A percentile compares a stretch with the other conserved stretches of the same genome.
These are phyloP conservation scores for Hedya salicella DNA, from an alignment of 2,888 invertebrate species.

Conservation along the genomic window DNA sequence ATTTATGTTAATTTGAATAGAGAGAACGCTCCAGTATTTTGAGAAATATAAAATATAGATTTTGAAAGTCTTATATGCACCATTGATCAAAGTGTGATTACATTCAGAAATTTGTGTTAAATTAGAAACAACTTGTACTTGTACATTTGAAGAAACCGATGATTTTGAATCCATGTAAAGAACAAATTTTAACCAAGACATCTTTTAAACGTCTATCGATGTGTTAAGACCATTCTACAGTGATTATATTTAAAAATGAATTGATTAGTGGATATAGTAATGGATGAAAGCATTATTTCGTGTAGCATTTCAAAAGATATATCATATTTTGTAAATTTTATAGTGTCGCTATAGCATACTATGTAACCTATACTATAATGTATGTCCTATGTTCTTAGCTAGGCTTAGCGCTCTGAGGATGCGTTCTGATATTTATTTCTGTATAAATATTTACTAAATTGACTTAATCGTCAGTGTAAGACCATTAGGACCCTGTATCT, in stretches of 20 bases:
- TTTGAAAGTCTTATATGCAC: constrained; percentile 36
- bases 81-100: constrained; percentile 20
- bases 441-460: constrained; percentile 42
- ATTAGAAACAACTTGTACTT: constrained; percentile 33
- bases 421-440: constrained; percentile 55
- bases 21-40: constrained; percentile 39
- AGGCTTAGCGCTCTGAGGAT: constrained; percentile 83
- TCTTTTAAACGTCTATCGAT: constrained; percentile 39
- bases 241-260: constrained; percentile 77
- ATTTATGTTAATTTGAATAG: constrained; percentile 28
- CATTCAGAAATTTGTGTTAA: constrained; percentile 23
- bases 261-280: constrained; percentile 79
- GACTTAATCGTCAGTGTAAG: constrained; percentile 35
- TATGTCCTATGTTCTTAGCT: constrained; percentile 79
- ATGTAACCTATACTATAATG: constrained; percentile 70
- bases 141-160: constrained; percentile 36
- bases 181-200: constrained; percentile 34
- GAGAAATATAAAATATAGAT: constrained; percentile 37
- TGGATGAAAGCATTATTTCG: constrained; percentile 75
- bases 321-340: constrained; percentile 86
- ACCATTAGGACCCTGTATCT: constrained; percentile 31
- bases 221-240: constrained; percentile 56
- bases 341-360: constrained; percentile 81
- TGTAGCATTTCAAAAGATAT: constrained; percentile 83
- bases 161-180: constrained; percentile 23